Base-by-base conservation (phyloP, 2,797 vertebrate genomes). In the Lophius americanus region DNA sequence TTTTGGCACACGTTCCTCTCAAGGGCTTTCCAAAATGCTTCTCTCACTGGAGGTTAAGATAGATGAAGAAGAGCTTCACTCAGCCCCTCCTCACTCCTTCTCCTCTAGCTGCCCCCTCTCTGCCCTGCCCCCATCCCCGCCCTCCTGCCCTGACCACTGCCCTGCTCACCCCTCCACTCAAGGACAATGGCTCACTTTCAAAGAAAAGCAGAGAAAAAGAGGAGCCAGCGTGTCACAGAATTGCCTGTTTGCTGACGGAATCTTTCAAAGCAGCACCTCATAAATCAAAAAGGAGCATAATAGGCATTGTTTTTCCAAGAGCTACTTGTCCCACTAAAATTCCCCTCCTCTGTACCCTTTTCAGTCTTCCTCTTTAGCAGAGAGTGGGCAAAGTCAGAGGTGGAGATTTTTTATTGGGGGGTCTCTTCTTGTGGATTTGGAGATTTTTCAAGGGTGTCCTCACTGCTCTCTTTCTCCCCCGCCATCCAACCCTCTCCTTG, bases 251-350 rank as follows among this genome's bases (percentile, higher is more conserved):
- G 91, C 91, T 89, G 90, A 92, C 79, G 57, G 90, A 85, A 91
- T 85, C 83, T 90, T 91, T 90, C 75, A 93, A 88, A 93, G 92
- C 85, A 73, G 88, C 80, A 93, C 90, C 93, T 92, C 93, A 94
- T 94, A 94, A 95, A 95, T 95, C 94, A 94, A 93, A 93, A 84
- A 78, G 44, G 75, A 89, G 89, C 81, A 94, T 88, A 91, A 92
- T 92, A 64, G 91, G 50, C 81, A 91, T 93, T 93, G 92, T 93
- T 89, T 82, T 78, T 66, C 81, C 51, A 60, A 90, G 85, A 82
- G 85, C 83, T 73, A 79, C 84, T 88, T 85, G 85, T 87, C 83
- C 77, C 76, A 65, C 78, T 83, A 68, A 85, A 84, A 69, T 54
- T 58, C 81, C 73, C 78, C 83, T 71, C 70, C 54, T 48, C 69